Evolutionary conservation across 2,113 vertebrate genomes (phyloP), one percentile per base, ranked within the genome.

Genomic region (Xiphorhynchus elegans): DNA sequence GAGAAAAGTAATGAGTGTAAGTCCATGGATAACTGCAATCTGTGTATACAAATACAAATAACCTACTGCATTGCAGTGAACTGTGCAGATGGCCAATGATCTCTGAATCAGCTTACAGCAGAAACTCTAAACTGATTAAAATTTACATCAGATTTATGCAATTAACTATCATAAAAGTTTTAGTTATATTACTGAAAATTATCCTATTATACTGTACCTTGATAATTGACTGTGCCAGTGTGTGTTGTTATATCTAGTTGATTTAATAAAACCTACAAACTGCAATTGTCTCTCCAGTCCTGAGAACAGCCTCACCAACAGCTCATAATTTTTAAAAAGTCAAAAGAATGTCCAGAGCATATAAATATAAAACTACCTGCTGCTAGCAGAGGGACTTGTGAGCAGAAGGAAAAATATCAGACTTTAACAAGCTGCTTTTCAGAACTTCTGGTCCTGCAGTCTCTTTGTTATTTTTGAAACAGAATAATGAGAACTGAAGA

Each of bases 91-190:
- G 77, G 39, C 24, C 74, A 72, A 72, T 21, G 40, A 87, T 35
- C 52, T 92, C 55, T 83, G 59, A 79, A 88, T 94, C 39, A 79
- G 29, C 46, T 75, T 90, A 83, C 26, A 90, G 31, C 14, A 87
- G 14, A 42, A 86, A 78, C 19, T 52, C 37, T 94, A 87, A 92
- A 91, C 39, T 67, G 89, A 92, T 95, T 84, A 84, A 89, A 63
- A 66, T 83, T 87, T 84, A 83, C 18, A 82, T 58, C n/a, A 94
- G 63, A 82, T 86, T 88, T 92, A 77, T 29, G 33, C 0, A 25
- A 89, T 97, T 69, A 90, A 53, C n/a, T 25, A 40, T 39, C 42
- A n/a, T 69, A 59, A 66, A 75, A 35, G 13, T 67, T 94, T 96
- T 73, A 76, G 23, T 56, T 72, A 62, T 40, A 40, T 53, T 87